phyloP scores from a whole-genome alignment of 2,797 vertebrate species.

The Nyctalus aviator region DNA sequence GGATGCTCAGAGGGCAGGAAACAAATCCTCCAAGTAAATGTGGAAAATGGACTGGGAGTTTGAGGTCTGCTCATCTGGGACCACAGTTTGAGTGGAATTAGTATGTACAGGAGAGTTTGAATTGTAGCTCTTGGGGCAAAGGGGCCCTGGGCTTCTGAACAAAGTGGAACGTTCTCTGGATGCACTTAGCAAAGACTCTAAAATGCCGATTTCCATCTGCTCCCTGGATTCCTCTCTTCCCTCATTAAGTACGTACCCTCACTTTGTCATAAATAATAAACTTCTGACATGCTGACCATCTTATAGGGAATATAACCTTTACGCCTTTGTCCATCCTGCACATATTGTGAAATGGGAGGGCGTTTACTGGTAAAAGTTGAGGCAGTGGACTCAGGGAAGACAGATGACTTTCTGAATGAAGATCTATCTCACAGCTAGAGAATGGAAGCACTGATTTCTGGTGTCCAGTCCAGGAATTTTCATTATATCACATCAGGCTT shows the following conservation, averaged over 20 bases:
- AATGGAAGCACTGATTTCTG: background rate
- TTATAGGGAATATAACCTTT: background rate
- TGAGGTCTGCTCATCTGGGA: background rate
- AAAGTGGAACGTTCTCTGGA: background rate
- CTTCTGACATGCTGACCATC: background rate
- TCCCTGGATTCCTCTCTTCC: background rate
- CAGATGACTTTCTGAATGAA: background rate
- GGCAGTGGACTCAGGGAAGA: background rate
- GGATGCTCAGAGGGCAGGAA: background rate
- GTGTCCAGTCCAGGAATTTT: background rate
- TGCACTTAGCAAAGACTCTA: background rate
- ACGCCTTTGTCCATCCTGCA: background rate
- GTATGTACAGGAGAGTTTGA: background rate
- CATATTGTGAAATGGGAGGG: background rate
- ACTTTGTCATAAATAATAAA: background rate
- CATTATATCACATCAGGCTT: background rate
- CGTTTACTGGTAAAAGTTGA: background rate
- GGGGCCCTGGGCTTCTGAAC: background rate
- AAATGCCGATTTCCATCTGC: background rate
- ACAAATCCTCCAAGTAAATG: background rate
- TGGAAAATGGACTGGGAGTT: background rate
- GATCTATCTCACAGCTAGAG: background rate
- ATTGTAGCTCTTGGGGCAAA: too few species aligned
- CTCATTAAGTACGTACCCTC: background rate
- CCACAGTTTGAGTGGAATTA: background rate